These are phyloP conservation scores for Chroicocephalus ridibundus DNA, from an alignment of 2,113 vertebrate species.

Conservation along the genomic window DNA sequence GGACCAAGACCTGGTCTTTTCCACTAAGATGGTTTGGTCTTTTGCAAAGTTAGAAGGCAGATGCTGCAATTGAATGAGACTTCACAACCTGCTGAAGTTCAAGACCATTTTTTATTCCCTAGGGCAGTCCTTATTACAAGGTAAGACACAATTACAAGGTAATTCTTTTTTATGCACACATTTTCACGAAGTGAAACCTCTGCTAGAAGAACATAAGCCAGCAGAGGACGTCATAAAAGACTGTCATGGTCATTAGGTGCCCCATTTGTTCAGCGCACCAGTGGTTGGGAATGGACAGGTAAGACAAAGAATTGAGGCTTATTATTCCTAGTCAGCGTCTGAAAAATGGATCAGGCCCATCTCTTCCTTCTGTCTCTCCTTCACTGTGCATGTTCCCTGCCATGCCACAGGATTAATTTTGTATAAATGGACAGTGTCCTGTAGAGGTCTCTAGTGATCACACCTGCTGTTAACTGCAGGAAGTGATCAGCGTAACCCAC, in stretches of 20 bases:
- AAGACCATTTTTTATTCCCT: neutral
- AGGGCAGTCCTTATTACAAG: neutral
- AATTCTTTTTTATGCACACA: neutral
- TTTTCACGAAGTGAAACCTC: neutral
- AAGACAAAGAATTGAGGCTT: neutral
- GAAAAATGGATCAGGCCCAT: neutral
- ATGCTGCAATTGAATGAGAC: neutral
- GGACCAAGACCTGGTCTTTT: neutral
- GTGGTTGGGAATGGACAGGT: neutral
- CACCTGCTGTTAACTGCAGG: neutral
- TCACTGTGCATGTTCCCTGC: neutral
- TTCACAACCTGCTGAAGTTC: neutral
- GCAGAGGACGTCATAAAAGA: neutral
- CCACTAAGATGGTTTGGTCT: neutral
- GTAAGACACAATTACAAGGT: neutral
- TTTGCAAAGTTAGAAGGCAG: neutral
- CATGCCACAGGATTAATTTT: neutral
- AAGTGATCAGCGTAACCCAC: fast-evolving
- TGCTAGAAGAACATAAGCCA: neutral
- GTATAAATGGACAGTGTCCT: neutral
- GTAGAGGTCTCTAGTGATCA: neutral
- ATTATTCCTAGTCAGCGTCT: neutral
- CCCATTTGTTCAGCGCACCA: neutral
- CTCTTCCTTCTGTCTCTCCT: neutral
- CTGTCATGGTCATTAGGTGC: neutral